phyloP scores from a whole-genome alignment of 1,140 invertebrate species.

The Aphis craccivora region DNA sequence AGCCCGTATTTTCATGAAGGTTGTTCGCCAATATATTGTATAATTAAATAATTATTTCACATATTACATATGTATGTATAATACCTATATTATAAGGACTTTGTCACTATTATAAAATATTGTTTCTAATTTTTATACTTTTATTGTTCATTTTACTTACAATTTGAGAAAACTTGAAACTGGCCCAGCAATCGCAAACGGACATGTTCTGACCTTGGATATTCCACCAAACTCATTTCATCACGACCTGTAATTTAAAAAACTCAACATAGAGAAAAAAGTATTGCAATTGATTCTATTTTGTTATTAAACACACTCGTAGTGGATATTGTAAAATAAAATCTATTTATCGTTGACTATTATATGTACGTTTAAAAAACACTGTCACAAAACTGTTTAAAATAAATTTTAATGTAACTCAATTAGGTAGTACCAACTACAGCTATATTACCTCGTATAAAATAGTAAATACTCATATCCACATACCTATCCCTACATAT shows the following conservation, averaged over 20 bases:
- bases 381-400: conserved; percentile 1
- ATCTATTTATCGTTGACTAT: not conserved
- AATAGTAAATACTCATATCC: not conserved
- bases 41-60: conserved; percentile 52
- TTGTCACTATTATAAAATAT: conserved; percentile 38
- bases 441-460: not conserved
- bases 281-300: conserved; percentile 8
- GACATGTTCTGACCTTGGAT: conserved; percentile 42
- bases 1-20: conserved; percentile 43
- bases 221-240: conserved; percentile 45
- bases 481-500: not conserved
- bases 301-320: not conserved
- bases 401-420: not conserved
- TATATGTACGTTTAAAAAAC: not conserved
- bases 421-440: not conserved
- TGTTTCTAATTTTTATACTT: conserved; percentile 33
- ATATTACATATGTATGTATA: not conserved
- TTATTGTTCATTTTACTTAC: conserved; percentile 43
- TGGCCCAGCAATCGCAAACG: conserved; percentile 51
- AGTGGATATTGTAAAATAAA: not conserved
- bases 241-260: conserved; percentile 50
- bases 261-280: not conserved
- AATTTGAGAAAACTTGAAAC: conserved; percentile 54
- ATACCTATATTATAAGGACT: not conserved
- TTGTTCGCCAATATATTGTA: conserved; percentile 29